These are phyloP conservation scores for Pogonognathellus flavescens DNA, from an alignment of 1,140 invertebrate genomes.

Conservation along the genomic window DNA sequence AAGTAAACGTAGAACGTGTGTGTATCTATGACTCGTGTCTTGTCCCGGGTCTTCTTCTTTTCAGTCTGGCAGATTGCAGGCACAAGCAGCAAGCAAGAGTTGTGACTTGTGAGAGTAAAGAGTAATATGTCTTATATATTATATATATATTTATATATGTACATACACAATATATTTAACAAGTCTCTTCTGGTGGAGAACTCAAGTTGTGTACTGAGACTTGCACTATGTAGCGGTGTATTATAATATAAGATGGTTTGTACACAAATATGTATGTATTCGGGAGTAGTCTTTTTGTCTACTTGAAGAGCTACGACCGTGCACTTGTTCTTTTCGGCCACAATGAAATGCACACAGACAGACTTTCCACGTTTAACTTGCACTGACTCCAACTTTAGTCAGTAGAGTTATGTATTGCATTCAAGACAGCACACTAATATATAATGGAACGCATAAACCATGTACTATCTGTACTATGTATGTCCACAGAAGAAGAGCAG, in stretches of 20 bases:
- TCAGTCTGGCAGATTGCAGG: neutral
- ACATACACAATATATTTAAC: neutral
- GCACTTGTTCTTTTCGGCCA: constrained; percentile 26
- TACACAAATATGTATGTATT: neutral
- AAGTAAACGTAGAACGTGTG: constrained; percentile 11
- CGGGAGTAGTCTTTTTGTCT: neutral
- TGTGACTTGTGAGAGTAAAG: neutral
- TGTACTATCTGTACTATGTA: neutral
- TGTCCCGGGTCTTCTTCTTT: neutral
- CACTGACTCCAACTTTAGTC: neutral
- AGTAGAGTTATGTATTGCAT: constrained; percentile 23
- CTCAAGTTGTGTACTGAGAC: neutral
- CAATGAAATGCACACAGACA: constrained; percentile 22
- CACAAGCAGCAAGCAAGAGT: neutral
- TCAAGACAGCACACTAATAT: neutral
- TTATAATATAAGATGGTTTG: neutral
- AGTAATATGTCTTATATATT: neutral
- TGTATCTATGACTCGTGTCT: constrained; percentile 3
- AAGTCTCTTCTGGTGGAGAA: neutral
- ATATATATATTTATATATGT: constrained; percentile 1
- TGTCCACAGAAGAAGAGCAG: neutral
- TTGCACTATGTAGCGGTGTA: neutral
- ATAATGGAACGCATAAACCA: neutral
- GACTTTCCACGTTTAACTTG: neutral
- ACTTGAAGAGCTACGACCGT: neutral